Evolutionary conservation across 2,888 invertebrate genomes (phyloP).

Genomic region (Chorisops tibialis): DNA sequence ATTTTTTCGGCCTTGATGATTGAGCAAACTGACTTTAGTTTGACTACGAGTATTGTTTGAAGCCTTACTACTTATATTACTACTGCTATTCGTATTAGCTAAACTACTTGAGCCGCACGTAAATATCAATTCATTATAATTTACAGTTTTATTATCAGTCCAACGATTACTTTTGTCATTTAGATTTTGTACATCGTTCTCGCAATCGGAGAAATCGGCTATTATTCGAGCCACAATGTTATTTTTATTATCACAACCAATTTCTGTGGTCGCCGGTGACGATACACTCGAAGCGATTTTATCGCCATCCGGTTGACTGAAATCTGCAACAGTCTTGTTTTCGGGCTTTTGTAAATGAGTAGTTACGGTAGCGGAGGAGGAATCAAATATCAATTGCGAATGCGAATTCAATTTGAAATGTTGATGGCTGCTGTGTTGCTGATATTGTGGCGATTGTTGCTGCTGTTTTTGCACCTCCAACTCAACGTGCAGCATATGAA

Average conservation of each 20-base stretch:
- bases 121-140: slow-evolving; percentile 56
- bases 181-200: slow-evolving; percentile 54
- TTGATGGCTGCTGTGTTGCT: slow-evolving; percentile 14
- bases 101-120: slow-evolving; percentile 45
- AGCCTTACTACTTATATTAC: slow-evolving; percentile 12
- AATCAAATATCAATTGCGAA: neutral
- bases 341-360: slow-evolving; percentile 38
- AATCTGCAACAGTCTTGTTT: slow-evolving; percentile 46
- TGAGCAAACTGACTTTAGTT: slow-evolving; percentile 38
- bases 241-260: slow-evolving; percentile 54
- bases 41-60: slow-evolving; percentile 23
- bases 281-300: neutral
- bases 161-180: slow-evolving; percentile 41
- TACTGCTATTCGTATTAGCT: slow-evolving; percentile 29
- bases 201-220: slow-evolving; percentile 62
- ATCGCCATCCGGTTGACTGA: neutral
- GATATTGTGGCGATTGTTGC: slow-evolving; percentile 27
- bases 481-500: slow-evolving; percentile 71
- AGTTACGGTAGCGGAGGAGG: slow-evolving; percentile 28
- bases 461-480: slow-evolving; percentile 52
- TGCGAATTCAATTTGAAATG: slow-evolving; percentile 15
- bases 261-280: slow-evolving; percentile 39
- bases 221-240: slow-evolving; percentile 61
- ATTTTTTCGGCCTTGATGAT: slow-evolving; percentile 43
- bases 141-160: slow-evolving; percentile 39